These are phyloP conservation scores for Macrosiphum euphorbiae DNA, from an alignment of 2,888 invertebrate species.

Conservation along the genomic window DNA sequence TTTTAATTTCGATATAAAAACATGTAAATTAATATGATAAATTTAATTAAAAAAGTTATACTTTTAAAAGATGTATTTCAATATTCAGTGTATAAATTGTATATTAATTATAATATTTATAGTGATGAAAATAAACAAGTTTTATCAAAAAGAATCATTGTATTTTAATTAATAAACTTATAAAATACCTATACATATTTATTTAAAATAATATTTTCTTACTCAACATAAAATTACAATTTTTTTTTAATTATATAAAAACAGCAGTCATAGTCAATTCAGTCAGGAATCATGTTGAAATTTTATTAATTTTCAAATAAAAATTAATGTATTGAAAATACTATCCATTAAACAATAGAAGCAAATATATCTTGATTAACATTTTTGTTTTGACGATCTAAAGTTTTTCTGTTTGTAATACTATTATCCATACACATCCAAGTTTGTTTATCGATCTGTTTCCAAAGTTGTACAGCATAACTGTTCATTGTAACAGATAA, in stretches of 20 bases:
- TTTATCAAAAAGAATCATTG: neutral
- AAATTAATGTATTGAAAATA: neutral
- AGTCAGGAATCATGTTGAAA: neutral
- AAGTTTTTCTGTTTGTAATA: neutral
- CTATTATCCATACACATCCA: conserved; percentile 79
- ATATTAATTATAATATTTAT: neutral
- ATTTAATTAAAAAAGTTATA: neutral
- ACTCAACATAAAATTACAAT: neutral
- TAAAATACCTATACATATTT: neutral
- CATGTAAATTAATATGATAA: neutral
- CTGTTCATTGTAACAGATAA: conserved; percentile 98
- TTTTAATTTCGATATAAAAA: neutral
- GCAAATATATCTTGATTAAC: conserved; percentile 55
- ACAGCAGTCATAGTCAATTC: neutral
- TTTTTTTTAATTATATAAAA: neutral
- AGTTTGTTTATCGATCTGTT: conserved; percentile 90
- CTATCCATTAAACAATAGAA: neutral
- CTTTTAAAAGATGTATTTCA: neutral
- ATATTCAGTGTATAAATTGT: neutral
- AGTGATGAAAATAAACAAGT: neutral
- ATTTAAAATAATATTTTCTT: neutral
- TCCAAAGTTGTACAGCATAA: conserved; percentile 96
- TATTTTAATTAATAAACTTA: neutral
- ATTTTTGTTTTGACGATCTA: neutral
- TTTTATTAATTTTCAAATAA: neutral